A percentile compares a stretch with the other conserved stretches of the same genome.
These are phyloP conservation scores for Asteroscopus sphinx DNA, from an alignment of 2,888 invertebrate genomes.

Conservation along the genomic window DNA sequence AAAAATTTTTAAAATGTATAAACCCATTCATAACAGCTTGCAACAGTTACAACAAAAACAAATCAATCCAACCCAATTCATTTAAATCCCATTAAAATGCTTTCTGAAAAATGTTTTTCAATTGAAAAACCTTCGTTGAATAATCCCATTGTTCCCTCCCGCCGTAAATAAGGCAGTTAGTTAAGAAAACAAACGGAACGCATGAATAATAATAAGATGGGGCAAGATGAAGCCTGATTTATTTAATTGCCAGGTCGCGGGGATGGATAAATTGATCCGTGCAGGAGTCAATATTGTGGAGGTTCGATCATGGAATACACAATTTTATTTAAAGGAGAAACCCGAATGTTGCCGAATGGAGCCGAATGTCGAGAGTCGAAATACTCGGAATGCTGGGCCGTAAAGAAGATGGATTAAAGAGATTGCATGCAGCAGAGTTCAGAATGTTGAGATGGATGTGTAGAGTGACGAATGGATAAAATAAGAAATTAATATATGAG, in stretches of 20 bases:
- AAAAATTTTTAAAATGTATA: no score
- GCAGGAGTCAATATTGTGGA: not conserved
- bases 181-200: constrained; percentile 68
- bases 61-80: constrained; percentile 36
- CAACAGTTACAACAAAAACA: not conserved
- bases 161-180: constrained; percentile 70
- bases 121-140: constrained; percentile 33
- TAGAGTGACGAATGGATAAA: no score
- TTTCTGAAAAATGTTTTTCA: constrained; percentile 16
- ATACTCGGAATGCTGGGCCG: no score
- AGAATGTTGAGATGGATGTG: no score
- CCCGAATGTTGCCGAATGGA: no score
- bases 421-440: no score
- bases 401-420: no score
- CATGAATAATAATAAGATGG: constrained; percentile 71
- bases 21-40: no score
- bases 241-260: constrained; percentile 54
- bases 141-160: constrained; percentile 15
- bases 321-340: no score
- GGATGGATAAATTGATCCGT: constrained; percentile 40
- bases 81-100: constrained; percentile 37
- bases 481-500: no score
- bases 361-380: no score
- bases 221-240: constrained; percentile 53
- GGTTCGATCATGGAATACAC: not conserved